Conservation (phyloP, 2,797 vertebrate species). For the Eurystomus glaucurus region DNA sequence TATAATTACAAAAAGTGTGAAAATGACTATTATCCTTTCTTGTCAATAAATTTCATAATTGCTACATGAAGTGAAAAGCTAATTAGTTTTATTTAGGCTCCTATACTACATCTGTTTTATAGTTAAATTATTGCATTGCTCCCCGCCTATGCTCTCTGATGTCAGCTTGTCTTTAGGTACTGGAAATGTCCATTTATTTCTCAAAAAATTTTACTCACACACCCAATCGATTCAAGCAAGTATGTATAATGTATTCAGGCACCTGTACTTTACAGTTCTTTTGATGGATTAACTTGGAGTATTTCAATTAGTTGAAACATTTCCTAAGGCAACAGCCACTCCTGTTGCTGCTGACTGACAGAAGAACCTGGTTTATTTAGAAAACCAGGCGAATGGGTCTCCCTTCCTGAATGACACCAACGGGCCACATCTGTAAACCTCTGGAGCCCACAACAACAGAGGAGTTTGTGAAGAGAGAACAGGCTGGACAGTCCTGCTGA, state of each 20-base stretch:
- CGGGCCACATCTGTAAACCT: not conserved
- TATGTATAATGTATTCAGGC: not conserved
- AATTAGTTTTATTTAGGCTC: not conserved
- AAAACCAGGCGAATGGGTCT: rapidly evolving
- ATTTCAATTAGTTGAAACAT: not conserved
- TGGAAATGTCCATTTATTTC: not conserved
- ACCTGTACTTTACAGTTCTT: not conserved
- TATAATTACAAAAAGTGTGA: not conserved
- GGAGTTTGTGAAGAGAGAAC: not conserved
- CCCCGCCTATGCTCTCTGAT: not conserved
- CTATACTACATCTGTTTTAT: not conserved
- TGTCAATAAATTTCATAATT: not conserved
- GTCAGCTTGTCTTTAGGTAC: not conserved
- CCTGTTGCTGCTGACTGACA: not conserved
- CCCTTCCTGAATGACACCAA: not conserved
- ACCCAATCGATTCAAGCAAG: not conserved
- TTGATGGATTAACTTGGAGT: not conserved
- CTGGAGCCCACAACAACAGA: not conserved
- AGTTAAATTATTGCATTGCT: not conserved
- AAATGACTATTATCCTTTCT: not conserved
- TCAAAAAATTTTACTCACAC: not conserved
- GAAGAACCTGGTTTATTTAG: not conserved
- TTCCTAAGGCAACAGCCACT: not conserved
- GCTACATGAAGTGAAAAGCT: not conserved
- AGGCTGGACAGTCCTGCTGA: not conserved